Base-by-base conservation (phyloP, 2,113 vertebrate genomes). In the Stigmatopora nigra region DNA sequence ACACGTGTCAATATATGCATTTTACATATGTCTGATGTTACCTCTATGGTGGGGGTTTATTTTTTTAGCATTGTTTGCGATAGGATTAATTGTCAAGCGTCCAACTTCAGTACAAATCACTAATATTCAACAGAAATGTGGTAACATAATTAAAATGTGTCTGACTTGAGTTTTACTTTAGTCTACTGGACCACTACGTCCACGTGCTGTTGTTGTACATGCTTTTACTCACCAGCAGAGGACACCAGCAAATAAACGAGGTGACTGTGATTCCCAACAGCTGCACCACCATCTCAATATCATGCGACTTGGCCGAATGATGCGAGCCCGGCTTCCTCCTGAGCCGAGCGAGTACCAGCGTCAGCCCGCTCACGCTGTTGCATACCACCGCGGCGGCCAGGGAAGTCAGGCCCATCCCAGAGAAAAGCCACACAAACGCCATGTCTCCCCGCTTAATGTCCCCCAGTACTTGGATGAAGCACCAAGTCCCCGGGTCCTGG, bases 281-380 rank as follows among this genome's bases (percentile, higher is more conserved):
- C 80, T 95, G 94, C 73, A 92, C 92, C 83, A 95, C 90, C 93
- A 95, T 95, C 86, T 95, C 94, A 57, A 95, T 92, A 77, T 95
- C 94, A 16, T 94, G 92, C 6, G 91, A 91, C 66, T 87, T 91
- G 51, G 89, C 68, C 1, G 85, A 87, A 55, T 81, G 80, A 56
- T 87, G 91, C 17, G 83, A 88, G n/a, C 78, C 62, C 2, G 82
- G 79, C 62, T 71, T 71, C 78, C 90, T 86, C 56, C 89, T 86
- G 73, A 93, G 82, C n/a, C 93, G 89, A 1, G 92, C 92, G 10
- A 88, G 82, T 68, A 95, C 85, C 71, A 95, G 76, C 0, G 89
- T 90, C 66, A 92, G 57, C 63, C 94, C 93, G 14, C 93, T 95
- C 67, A 94, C 78, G 5, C 91, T 92, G 88, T 95, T 95, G 68